Percentiles rank a stretch among this genome's conserved stretches.
Evolutionary conservation across 1,140 invertebrate genomes (phyloP).

Genomic region (Physella acuta): DNA sequence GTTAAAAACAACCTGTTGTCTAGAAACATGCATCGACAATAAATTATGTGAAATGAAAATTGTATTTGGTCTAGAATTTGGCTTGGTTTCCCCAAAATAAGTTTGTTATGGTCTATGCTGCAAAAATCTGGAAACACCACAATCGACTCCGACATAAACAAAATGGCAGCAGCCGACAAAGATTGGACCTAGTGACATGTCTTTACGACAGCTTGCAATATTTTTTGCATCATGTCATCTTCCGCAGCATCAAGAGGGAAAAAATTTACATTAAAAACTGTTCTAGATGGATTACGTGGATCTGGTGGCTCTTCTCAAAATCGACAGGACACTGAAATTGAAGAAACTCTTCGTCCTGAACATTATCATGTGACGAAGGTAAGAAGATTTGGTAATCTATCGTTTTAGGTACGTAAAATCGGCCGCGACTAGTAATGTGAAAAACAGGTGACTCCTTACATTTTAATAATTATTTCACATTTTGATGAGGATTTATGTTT

Average conservation of each 20-base stretch:
- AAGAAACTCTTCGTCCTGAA: conserved; percentile 49
- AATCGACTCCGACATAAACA: conserved; percentile 6
- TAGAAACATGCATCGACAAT: too few species aligned
- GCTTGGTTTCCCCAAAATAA: not conserved
- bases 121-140: not conserved
- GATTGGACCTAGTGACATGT: conserved; percentile 32
- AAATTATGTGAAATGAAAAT: too few species aligned
- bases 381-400: conserved; percentile 22
- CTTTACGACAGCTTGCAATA: conserved; percentile 18
- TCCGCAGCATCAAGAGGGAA: conserved; percentile 44
- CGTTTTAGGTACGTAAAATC: too few species aligned
- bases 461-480: too few species aligned
- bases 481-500: too few species aligned
- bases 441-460: too few species aligned
- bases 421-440: too few species aligned
- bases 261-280: conserved; percentile 48
- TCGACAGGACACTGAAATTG: conserved; percentile 44
- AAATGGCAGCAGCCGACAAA: conserved; percentile 29
- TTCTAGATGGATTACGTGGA: conserved; percentile 47
- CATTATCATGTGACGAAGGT: conserved; percentile 55
- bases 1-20: too few species aligned
- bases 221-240: conserved; percentile 34
- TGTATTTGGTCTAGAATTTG: too few species aligned
- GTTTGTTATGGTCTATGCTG: not conserved
- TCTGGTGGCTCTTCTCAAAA: conserved; percentile 49